phyloP scores from a whole-genome alignment of 2,888 invertebrate species.

The Seladonia tumulorum region DNA sequence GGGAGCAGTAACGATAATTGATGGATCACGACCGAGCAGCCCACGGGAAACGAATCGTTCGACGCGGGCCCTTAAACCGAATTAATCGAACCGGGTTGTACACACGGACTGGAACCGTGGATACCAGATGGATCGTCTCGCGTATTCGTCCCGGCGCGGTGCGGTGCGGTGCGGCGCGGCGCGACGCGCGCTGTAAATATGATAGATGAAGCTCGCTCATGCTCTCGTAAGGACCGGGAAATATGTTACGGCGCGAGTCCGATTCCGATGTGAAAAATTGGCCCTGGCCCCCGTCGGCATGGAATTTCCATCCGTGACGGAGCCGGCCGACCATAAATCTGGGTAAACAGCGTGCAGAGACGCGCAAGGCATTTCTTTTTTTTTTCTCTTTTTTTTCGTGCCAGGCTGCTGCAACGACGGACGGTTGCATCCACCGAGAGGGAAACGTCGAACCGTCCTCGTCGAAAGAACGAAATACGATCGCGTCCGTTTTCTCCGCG shows the following conservation, averaged over 20 bases:
- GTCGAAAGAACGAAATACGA: slow-evolving; percentile 59
- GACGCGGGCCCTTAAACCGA: slow-evolving; percentile 14
- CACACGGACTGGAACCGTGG: neutral
- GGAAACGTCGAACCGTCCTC: slow-evolving; percentile 28
- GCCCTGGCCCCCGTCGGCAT: slow-evolving; percentile 36
- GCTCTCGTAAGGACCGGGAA: slow-evolving; percentile 57
- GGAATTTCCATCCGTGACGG: slow-evolving; percentile 60
- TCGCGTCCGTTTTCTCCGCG: neutral
- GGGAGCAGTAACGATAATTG: slow-evolving; percentile 14
- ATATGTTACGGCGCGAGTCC: slow-evolving; percentile 50
- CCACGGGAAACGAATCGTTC: neutral
- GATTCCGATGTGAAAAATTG: slow-evolving; percentile 57
- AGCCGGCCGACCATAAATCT: slow-evolving; percentile 52
- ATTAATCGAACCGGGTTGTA: slow-evolving; percentile 35
- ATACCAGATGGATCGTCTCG: slow-evolving; percentile 24
- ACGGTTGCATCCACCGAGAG: slow-evolving; percentile 23
- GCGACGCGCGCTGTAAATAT: slow-evolving; percentile 31
- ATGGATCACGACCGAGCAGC: neutral
- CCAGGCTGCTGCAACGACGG: neutral
- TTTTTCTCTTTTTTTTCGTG: too few relatives aligned
- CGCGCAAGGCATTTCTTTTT: slow-evolving; percentile 29
- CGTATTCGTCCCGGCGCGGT: neutral
- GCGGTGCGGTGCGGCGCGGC: neutral
- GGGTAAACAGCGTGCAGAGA: slow-evolving; percentile 50
- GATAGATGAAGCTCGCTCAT: slow-evolving; percentile 57